Conservation (phyloP, 2,113 vertebrate genomes). For the Symphodus melops region DNA sequence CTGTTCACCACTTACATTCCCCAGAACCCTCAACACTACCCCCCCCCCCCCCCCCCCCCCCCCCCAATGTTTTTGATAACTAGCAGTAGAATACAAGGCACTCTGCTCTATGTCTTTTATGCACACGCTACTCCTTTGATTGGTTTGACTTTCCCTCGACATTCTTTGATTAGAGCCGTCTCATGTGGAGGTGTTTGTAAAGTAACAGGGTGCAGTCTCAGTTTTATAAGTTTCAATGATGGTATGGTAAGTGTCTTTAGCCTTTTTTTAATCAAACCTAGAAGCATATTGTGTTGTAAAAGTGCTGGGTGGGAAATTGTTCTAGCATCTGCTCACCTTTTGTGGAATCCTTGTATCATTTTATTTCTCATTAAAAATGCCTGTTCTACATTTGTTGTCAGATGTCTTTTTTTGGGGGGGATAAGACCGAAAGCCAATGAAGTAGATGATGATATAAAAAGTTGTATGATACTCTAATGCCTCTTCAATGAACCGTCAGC, state of each 20-base stretch:
- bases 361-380: constrained; percentile 73
- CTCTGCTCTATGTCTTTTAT: constrained; percentile 52
- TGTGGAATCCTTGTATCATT: constrained; percentile 63
- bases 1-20: constrained; percentile 56
- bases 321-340: constrained; percentile 20
- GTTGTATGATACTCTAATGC: too few species aligned
- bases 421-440: too few species aligned
- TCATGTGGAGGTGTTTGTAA: constrained; percentile 54
- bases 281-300: constrained; percentile 48
- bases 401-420: neutral
- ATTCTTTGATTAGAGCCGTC: constrained; percentile 56
- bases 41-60: constrained; percentile 18
- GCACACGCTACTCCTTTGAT: constrained; percentile 45
- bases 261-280: constrained; percentile 65
- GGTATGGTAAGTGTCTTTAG: constrained; percentile 55
- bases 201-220: constrained; percentile 56
- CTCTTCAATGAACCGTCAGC: too few species aligned
- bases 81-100: constrained; percentile 64
- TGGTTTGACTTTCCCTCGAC: constrained; percentile 54
- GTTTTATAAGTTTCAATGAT: constrained; percentile 71
- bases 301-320: constrained; percentile 36
- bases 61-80: constrained; percentile 64
- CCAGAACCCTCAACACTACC: constrained; percentile 18
- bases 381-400: constrained; percentile 41
- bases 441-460: too few species aligned